Conservation (phyloP, 2,113 vertebrate genomes). For the Zootoca vivipara region DNA sequence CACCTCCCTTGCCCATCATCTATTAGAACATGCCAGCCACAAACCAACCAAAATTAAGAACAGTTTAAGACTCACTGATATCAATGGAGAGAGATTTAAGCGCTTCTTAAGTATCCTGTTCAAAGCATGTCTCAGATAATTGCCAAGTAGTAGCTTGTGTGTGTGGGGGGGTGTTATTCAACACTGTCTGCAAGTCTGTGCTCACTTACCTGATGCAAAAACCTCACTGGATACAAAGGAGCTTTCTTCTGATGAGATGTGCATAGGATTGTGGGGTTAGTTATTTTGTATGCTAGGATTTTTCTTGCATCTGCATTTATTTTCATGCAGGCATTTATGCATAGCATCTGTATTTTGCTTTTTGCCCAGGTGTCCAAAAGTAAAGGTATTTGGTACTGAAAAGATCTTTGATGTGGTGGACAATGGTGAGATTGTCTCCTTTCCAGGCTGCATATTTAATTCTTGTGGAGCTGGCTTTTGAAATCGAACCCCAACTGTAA, state of each 20-base stretch:
- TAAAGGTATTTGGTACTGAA: conserved; percentile 3
- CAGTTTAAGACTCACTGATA: background rate
- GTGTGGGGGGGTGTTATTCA: background rate
- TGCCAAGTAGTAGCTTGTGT: background rate
- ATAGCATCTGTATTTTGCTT: background rate
- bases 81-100: background rate
- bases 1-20: background rate
- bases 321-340: background rate
- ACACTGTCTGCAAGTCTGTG: background rate
- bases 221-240: background rate
- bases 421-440: background rate
- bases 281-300: background rate
- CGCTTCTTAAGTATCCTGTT: background rate
- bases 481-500: conserved; percentile 5
- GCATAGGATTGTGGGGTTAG: too few relatives aligned
- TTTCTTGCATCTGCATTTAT: background rate
- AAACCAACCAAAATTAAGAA: background rate
- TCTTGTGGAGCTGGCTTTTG: background rate
- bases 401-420: background rate
- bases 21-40: background rate
- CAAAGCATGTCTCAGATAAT: background rate
- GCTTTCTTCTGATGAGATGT: background rate
- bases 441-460: background rate
- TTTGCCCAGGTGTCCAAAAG: background rate
- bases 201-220: background rate